Conservation (phyloP, 2,888 invertebrate genomes). For the Lacanobia oleracea region DNA sequence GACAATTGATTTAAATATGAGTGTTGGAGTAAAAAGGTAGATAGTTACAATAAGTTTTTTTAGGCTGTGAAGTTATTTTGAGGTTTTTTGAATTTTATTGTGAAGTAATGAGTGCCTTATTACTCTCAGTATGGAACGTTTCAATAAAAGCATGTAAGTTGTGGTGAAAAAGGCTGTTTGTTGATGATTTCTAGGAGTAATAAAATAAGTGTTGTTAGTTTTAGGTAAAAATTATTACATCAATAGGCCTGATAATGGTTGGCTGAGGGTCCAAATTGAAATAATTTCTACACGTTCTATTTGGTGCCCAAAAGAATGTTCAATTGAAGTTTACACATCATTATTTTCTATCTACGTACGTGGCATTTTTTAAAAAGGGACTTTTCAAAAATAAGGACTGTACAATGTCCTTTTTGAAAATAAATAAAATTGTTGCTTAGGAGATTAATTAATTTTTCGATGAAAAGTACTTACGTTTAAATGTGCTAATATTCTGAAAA, state of each 20-base stretch:
- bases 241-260: not conserved
- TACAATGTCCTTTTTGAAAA: too few relatives aligned
- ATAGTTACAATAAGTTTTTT: constrained; percentile 32
- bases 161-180: not conserved
- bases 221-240: constrained; percentile 20
- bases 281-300: not conserved
- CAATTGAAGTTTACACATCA: not conserved
- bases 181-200: not conserved
- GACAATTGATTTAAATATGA: constrained; percentile 21
- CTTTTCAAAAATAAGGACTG: too few relatives aligned
- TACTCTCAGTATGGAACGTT: constrained; percentile 5
- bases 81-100: constrained; percentile 25
- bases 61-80: constrained; percentile 50
- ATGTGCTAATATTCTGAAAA: not conserved
- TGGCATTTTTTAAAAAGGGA: too few relatives aligned
- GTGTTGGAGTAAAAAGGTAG: constrained; percentile 15
- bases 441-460: not conserved
- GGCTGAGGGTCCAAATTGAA: constrained; percentile 14
- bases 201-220: constrained; percentile 23
- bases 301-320: constrained; percentile 2
- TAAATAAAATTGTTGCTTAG: not conserved
- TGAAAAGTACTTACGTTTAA: not conserved
- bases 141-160: not conserved
- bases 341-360: too few relatives aligned
- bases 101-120: constrained; percentile 38